Evolutionary conservation across 2,888 invertebrate genomes (phyloP), one percentile per base, ranked within the genome.

Genomic region (Rhorus exstirpatorius): DNA sequence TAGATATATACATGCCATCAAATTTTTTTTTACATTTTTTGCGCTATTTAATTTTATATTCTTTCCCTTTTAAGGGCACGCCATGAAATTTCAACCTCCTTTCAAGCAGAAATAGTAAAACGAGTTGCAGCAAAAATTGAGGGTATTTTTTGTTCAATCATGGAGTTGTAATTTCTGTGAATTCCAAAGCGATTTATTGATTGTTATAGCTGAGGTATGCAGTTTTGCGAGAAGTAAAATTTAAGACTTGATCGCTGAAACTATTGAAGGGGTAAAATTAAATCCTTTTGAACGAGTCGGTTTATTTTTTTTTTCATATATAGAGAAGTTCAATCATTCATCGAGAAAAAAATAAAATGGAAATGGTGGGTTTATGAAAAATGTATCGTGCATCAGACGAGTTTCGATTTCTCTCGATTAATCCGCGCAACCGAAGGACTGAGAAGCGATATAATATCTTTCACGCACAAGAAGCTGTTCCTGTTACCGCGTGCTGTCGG

Each of bases 371-470:
- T 0, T 17, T 14, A 44, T 49, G 38, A 68, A 51, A 68, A 68
- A 38, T 46, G 2, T 8, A 12, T 1, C 6, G 17, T 14, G 12
- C 35, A 17, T 38, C 35, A 17, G 17, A 38, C 51, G 44, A 17
- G 55, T 21, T 38, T 35, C 14, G 67, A 68, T 72, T 78, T 61
- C 67, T 77, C 63, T 72, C 49, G 77, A 74, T 78, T 72, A 51
- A 74, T 78, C 53, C 46, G 49, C 24, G 70, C 31, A 60, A 53
- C 12, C 41, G 10, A 19, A 17, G 26, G 53, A 61, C 41, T 49
- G 53, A 68, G 74, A 31, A 41, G 53, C 46, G 77, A 77, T 81
- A 74, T 60, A 74, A 81, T 72, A 81, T 81, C 80, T 65, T 58
- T 46, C 77, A 51, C 72, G 53, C 72, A 60, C 38, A 60, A 24